Conservation (phyloP, 2,888 invertebrate species). For the Deilephila elpenor region DNA sequence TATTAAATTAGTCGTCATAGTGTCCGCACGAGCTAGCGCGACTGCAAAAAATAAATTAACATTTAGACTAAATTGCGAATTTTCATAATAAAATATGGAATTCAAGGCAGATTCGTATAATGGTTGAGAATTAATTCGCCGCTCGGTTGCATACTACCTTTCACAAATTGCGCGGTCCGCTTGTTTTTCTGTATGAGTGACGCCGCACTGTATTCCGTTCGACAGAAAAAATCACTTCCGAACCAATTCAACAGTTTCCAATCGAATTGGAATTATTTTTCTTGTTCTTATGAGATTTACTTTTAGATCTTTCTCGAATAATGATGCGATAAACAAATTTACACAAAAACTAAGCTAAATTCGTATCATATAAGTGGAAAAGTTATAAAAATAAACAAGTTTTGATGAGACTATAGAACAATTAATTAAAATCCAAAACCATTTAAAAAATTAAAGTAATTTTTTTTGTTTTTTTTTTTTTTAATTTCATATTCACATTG, state of each 20-base stretch:
- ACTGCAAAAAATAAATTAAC: slow-evolving; percentile 1
- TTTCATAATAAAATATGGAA: slow-evolving; percentile 35
- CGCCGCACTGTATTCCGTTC: not conserved
- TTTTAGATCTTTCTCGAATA: not conserved
- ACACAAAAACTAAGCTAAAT: too few relatives aligned
- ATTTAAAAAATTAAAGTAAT: too few relatives aligned
- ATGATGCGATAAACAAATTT: too few relatives aligned
- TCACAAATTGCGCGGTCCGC: slow-evolving; percentile 39
- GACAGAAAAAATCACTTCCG: not conserved
- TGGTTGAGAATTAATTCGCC: slow-evolving; percentile 42
- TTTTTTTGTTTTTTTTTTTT: too few relatives aligned
- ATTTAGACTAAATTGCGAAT: slow-evolving; percentile 30
- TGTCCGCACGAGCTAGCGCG: not conserved
- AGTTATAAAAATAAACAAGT: too few relatives aligned
- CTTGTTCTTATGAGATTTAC: not conserved
- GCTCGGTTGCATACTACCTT: slow-evolving; percentile 38
- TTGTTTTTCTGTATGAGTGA: slow-evolving; percentile 20
- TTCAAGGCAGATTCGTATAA: slow-evolving; percentile 39
- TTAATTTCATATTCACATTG: too few relatives aligned
- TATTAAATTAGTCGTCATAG: too few relatives aligned
- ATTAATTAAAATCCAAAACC: too few relatives aligned
- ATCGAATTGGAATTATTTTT: not conserved
- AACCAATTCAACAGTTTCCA: not conserved
- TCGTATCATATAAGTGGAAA: too few relatives aligned
- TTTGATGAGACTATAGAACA: too few relatives aligned